Evolutionary conservation across 2,797 vertebrate genomes (phyloP), one percentile per base, ranked within the genome.

Genomic region (Champsocephalus gunnari): DNA sequence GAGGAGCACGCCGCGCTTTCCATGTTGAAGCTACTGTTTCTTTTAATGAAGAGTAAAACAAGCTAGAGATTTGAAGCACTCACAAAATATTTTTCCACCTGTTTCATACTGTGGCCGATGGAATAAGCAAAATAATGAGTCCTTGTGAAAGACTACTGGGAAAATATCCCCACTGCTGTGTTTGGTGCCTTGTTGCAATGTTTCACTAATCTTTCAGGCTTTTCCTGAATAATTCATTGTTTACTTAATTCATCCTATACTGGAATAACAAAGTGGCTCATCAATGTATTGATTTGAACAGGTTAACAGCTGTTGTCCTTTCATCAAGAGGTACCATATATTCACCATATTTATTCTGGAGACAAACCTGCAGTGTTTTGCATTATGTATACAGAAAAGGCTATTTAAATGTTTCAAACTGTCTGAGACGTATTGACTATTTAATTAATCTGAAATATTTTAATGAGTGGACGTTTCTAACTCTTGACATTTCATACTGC

Each of bases 11-110:
- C 79, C 60, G 70, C 50, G 64, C 61, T 44, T 38, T 72, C 71
- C 56, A 49, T 62, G 66, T 57, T 60, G 81, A 56, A 78, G 66
- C 60, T 63, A 69, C 68, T 65, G 73, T 57, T 71, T 67, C 50
- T 67, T 84, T 85, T 89, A 92, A 93, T 89, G 65, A 89, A 87
- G 53, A 77, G 73, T 75, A 83, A 77, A 90, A 82, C 69, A 78
- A 87, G 67, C 43, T 53, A 62, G 69, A 66, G 48, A 88, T 81
- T 58, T 28, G 69, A 71, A 51, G 17, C 51, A 77, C 65, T 81
- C 49, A n/a, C 41, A 73, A 89, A 75, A 74, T 66, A 86, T 88
- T 87, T 88, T 79, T 54, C 70, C 66, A 81, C 64, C 72, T 19
- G 14, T 66, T 68, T 53, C 21, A 77, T 65, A 74, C 21, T 50